Percentiles rank a stretch among this genome's conserved stretches.
phyloP scores from a whole-genome alignment of 2,797 vertebrate genomes.

The Petrocephalus schoutedeni region DNA sequence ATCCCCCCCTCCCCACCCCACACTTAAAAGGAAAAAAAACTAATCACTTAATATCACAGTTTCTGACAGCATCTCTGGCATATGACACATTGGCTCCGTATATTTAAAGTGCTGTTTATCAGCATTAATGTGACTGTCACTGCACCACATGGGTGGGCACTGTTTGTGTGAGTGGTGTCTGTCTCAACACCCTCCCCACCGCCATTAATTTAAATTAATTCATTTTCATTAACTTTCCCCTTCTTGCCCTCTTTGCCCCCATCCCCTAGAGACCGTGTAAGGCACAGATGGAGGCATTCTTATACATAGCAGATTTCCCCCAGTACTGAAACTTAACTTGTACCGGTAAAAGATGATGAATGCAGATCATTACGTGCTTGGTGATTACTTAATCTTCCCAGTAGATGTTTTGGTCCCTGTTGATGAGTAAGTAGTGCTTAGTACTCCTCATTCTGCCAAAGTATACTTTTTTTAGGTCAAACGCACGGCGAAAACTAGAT shows the following conservation, averaged over 20 bases:
- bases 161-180: not conserved
- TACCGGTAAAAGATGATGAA: not conserved
- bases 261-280: not conserved
- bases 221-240: not conserved
- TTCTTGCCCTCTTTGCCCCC: not conserved
- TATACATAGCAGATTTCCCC: not conserved
- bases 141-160: not conserved
- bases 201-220: not conserved
- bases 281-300: not conserved
- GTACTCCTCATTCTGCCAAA: not conserved
- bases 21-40: not conserved
- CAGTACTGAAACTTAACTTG: not conserved
- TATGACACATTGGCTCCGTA: not conserved
- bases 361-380: not conserved
- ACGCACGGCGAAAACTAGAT: not conserved
- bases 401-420: not conserved
- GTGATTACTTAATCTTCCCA: not conserved
- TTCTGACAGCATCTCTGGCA: not conserved
- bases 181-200: not conserved
- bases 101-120: not conserved
- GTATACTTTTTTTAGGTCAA: not conserved
- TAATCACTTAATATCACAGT: not conserved
- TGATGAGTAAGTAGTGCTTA: not conserved
- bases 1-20: not conserved
- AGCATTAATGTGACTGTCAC: not conserved